Evolutionary conservation across 2,113 vertebrate species (phyloP), one percentile per base, ranked within the genome.

Genomic region (Myiagra hebetior): DNA sequence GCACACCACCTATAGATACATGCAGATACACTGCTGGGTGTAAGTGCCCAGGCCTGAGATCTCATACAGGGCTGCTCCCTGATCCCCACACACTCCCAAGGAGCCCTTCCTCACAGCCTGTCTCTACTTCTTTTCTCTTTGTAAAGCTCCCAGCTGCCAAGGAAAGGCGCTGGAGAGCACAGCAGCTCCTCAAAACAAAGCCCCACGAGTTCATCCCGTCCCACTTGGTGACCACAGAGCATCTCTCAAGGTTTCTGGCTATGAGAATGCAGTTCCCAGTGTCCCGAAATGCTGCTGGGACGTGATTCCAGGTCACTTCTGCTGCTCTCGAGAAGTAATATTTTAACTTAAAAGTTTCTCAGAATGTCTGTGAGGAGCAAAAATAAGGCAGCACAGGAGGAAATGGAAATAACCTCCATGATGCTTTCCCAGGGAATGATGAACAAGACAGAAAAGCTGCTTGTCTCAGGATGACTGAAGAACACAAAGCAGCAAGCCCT

Each of bases 181-280:
- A 47, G 26, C 11, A 79, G 57, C 50, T 65, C 72, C 63, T 26
- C 22, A 37, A 35, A 53, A 49, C 46, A 7, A 22, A 88, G 33
- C 18, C 57, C 31, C 11, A 50, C 0, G 1, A 68, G 37, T 18
- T 42, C 57, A 44, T 3, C 2, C 3, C 0, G 0, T n/a, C 13
- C 27, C 46, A 6, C 7, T 33, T 17, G 39, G 47, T 3, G 0
- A 22, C 27, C 18, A 55, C 49, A 30, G 37, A 39, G 2, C 1
- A 0, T 5, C 52, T 23, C n/a, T 33, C 31, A 41, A 60, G 24
- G 60, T 15, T 81, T 49, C 46, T 59, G 56, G 11, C 6, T 15
- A 35, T 7, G 49, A 44, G 23, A 55, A 46, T 3, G 41, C 22
- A 50, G 49, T 1, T 77, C 59, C 50, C 39, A 22, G 11, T 18